Evolutionary conservation across 2,797 vertebrate genomes (phyloP).

Genomic region (Sphenopsis melanotis): DNA sequence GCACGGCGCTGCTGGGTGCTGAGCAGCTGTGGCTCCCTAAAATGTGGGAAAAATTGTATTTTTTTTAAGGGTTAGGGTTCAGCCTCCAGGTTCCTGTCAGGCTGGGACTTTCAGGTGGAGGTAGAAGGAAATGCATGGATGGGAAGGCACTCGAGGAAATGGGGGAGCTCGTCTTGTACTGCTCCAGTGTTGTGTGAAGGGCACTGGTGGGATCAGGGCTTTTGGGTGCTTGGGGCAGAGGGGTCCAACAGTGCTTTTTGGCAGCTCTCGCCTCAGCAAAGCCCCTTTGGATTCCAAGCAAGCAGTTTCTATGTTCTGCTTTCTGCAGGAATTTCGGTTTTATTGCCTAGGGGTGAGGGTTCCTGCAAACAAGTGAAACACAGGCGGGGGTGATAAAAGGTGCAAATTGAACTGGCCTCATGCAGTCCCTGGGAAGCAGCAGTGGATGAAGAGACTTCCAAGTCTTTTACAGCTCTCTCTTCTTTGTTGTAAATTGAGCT

Average conservation of each 20-base stretch:
- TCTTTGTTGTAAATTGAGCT: slow-evolving; percentile 35
- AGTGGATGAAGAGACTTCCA: slow-evolving; percentile 22
- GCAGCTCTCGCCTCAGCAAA: neutral
- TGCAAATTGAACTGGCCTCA: slow-evolving; percentile 62
- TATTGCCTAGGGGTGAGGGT: slow-evolving; percentile 28
- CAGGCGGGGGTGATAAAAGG: slow-evolving; percentile 44
- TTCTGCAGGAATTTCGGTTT: slow-evolving; percentile 54
- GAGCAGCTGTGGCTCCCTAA: neutral
- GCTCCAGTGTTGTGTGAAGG: neutral
- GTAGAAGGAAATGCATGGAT: neutral
- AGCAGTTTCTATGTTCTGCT: neutral
- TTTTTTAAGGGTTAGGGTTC: neutral
- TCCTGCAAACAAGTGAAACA: slow-evolving; percentile 29
- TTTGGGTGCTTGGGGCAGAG: neutral
- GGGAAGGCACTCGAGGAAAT: neutral
- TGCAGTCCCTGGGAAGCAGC: slow-evolving; percentile 40
- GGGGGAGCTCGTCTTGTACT: rapidly evolving
- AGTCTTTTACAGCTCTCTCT: neutral
- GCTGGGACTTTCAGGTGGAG: neutral
- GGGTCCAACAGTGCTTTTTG: neutral
- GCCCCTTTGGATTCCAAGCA: neutral
- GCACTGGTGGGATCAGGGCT: neutral
- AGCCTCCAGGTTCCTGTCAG: rapidly evolving
- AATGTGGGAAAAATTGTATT: rapidly evolving
- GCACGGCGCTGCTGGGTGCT: rapidly evolving